Conservation (phyloP, 2,888 invertebrate genomes). For the Himalopsyche kuldschensis region DNA sequence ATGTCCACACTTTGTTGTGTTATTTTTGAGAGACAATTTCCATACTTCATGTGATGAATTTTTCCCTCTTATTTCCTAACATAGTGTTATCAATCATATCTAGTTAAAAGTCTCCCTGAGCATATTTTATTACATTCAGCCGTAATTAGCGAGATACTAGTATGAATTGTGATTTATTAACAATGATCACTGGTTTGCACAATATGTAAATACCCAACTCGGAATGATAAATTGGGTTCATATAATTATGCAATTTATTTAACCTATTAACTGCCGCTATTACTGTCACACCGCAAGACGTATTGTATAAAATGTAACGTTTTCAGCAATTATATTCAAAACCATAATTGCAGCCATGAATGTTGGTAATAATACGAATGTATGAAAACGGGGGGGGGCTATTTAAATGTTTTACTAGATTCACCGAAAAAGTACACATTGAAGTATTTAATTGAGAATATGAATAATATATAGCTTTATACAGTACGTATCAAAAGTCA, state of each 20-base stretch:
- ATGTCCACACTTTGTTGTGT: too few species aligned
- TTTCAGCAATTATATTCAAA: background rate
- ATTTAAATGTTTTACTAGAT: background rate
- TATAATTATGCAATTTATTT: background rate
- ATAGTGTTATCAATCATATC: too few species aligned
- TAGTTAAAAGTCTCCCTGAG: too few species aligned
- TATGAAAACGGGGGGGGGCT: background rate
- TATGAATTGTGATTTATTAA: background rate
- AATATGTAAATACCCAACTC: background rate
- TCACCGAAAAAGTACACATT: background rate
- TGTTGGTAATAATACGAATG: background rate
- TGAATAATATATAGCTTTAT: background rate
- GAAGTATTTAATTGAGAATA: background rate
- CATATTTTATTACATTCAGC: background rate
- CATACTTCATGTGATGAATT: too few species aligned
- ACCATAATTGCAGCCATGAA: background rate
- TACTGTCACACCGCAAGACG: background rate
- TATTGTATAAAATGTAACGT: background rate
- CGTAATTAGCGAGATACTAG: background rate
- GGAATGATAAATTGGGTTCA: background rate
- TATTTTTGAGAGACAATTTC: too few species aligned
- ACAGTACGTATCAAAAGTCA: background rate
- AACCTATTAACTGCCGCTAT: background rate
- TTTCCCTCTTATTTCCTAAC: too few species aligned
- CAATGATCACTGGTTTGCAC: background rate